A percentile compares a stretch with the other conserved stretches of the same genome.
Conservation (phyloP, 2,888 invertebrate species). For the Phlogophora meticulosa region DNA sequence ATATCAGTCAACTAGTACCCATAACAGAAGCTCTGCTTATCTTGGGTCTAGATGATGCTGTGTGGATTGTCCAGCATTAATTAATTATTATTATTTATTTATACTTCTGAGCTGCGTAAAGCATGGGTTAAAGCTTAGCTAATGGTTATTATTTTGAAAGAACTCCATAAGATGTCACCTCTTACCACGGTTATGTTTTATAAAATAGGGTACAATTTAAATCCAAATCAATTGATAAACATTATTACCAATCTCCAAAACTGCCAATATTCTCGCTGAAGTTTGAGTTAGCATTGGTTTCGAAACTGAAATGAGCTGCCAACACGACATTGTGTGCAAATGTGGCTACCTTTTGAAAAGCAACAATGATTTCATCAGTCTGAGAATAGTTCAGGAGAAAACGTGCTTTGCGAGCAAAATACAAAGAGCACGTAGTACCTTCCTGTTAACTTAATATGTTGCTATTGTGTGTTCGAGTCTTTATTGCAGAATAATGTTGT, state of each 20-base stretch:
- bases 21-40: too few relatives aligned
- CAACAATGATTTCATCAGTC: slow-evolving; percentile 47
- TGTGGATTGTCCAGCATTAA: too few relatives aligned
- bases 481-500: slow-evolving; percentile 19
- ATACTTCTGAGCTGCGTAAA: too few relatives aligned
- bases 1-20: too few relatives aligned
- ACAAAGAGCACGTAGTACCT: slow-evolving; percentile 25
- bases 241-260: not conserved
- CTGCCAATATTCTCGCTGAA: not conserved
- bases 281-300: slow-evolving; percentile 15
- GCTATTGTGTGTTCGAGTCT: slow-evolving; percentile 16
- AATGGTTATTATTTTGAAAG: too few relatives aligned
- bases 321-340: slow-evolving; percentile 27
- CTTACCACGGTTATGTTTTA: too few relatives aligned
- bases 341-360: slow-evolving; percentile 26
- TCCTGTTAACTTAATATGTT: slow-evolving; percentile 27
- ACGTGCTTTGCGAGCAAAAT: slow-evolving; percentile 48
- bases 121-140: too few relatives aligned
- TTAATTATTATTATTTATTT: too few relatives aligned
- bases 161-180: too few relatives aligned
- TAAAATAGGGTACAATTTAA: too few relatives aligned
- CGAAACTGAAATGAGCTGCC: slow-evolving; percentile 16
- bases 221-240: too few relatives aligned
- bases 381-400: slow-evolving; percentile 26
- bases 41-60: too few relatives aligned